Percentiles rank a stretch among this genome's conserved stretches.
phyloP scores from a whole-genome alignment of 2,113 vertebrate genomes.

The Eretmochelys imbricata region DNA sequence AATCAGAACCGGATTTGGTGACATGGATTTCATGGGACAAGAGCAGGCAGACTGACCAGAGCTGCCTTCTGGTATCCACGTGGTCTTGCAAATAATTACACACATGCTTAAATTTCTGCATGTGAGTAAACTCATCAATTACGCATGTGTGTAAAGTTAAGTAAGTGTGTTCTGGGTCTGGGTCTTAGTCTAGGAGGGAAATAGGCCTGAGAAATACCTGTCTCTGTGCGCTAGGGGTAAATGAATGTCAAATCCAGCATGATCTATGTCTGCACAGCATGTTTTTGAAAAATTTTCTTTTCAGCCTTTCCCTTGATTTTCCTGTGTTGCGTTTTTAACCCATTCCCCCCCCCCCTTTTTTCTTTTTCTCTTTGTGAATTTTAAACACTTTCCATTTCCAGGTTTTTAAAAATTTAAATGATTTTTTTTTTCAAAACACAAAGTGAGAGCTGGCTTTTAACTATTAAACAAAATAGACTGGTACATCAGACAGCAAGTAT shows the following conservation, averaged over 20 bases:
- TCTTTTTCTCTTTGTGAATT: neutral
- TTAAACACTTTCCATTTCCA: conserved; percentile 53
- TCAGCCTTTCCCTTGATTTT: conserved; percentile 28
- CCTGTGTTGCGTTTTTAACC: conserved; percentile 14
- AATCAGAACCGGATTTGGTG: neutral
- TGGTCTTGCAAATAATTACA: neutral
- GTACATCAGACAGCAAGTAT: conserved; percentile 59
- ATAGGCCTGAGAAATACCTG: neutral
- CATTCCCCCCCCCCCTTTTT: neutral
- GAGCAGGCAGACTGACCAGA: neutral
- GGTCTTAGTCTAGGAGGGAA: neutral
- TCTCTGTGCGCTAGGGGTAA: neutral
- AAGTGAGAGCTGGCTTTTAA: conserved; percentile 68
- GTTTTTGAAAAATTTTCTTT: neutral
- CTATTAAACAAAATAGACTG: conserved; percentile 68
- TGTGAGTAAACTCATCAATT: neutral
- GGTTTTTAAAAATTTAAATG: conserved; percentile 61
- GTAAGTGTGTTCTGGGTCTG: neutral
- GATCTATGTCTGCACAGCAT: neutral
- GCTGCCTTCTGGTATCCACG: neutral
- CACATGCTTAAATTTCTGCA: neutral
- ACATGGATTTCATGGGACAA: neutral
- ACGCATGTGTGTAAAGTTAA: neutral
- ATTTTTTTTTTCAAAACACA: conserved; percentile 63
- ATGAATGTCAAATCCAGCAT: neutral